phyloP scores from a whole-genome alignment of 2,888 invertebrate species.

The Ochropleura leucogaster region DNA sequence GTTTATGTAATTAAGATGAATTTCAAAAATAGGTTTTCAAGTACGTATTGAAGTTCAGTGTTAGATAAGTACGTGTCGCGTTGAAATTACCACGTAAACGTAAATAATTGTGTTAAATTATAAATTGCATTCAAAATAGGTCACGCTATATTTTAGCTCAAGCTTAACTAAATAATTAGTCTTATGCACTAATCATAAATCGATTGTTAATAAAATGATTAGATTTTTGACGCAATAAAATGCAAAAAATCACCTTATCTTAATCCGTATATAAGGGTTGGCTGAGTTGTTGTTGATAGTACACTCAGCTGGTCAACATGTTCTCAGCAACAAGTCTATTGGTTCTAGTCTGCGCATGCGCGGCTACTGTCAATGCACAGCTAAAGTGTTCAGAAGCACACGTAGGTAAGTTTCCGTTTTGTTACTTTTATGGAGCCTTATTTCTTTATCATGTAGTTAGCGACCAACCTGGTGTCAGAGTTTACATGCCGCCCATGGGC shows the following conservation, averaged over 20 bases:
- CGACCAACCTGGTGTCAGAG: too few relatives aligned
- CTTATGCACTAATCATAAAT: conserved; percentile 18
- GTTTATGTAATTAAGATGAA: too few relatives aligned
- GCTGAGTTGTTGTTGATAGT: background rate
- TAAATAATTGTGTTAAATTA: background rate
- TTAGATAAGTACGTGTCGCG: background rate
- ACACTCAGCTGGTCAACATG: conserved; percentile 42
- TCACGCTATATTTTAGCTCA: conserved; percentile 3
- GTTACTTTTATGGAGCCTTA: background rate
- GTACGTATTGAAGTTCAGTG: background rate
- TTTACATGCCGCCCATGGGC: too few relatives aligned
- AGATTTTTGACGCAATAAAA: conserved; percentile 13
- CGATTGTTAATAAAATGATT: conserved; percentile 32
- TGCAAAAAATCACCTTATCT: background rate
- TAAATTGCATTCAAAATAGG: conserved; percentile 5
- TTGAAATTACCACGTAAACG: background rate
- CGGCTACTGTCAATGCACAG: conserved; percentile 8
- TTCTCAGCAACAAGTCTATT: conserved; percentile 14
- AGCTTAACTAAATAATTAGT: conserved; percentile 7
- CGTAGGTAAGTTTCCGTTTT: conserved; percentile 17
- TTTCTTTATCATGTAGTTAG: too few relatives aligned
- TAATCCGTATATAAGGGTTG: conserved; percentile 19
- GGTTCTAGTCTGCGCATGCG: conserved; percentile 16
- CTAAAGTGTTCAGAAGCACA: rapidly evolving
- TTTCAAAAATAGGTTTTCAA: too few relatives aligned